A percentile compares a stretch with the other conserved stretches of the same genome.
Evolutionary conservation across 2,797 vertebrate species (phyloP).

Genomic region (Amniataba percoides): DNA sequence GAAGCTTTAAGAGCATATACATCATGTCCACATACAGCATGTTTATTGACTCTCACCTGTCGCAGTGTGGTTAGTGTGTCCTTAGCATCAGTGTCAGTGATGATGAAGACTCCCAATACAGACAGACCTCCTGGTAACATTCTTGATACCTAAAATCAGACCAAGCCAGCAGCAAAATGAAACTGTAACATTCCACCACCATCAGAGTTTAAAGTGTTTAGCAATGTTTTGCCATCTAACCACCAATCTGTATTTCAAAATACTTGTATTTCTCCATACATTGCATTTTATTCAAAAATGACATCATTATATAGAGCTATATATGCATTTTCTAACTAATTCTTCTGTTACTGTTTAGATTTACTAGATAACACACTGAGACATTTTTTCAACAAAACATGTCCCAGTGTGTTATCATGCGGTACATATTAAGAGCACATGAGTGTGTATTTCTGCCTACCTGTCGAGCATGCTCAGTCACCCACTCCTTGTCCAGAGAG

Average conservation of each 20-base stretch:
- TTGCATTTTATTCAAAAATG: not conserved
- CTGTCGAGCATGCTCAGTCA: slow-evolving; percentile 92
- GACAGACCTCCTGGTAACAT: slow-evolving; percentile 95
- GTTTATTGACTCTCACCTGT: slow-evolving; percentile 82
- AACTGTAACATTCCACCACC: not conserved
- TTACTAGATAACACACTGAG: not conserved
- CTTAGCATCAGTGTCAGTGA: slow-evolving; percentile 88
- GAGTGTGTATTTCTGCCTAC: slow-evolving; percentile 71
- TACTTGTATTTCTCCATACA: not conserved
- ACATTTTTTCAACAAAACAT: not conserved
- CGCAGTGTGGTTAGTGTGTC: slow-evolving; percentile 87
- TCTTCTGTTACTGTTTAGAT: no score
- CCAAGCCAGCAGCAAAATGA: slow-evolving; percentile 3
- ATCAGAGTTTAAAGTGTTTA: not conserved
- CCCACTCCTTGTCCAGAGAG: slow-evolving; percentile 88
- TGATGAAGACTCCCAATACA: slow-evolving; percentile 92
- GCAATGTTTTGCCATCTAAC: not conserved
- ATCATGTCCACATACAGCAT: not conserved
- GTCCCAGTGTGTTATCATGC: not conserved
- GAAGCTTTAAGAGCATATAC: not conserved
- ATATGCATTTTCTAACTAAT: not conserved
- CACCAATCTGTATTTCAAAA: not conserved
- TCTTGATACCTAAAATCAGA: slow-evolving; percentile 88
- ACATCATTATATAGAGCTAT: not conserved
- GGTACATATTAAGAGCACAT: not conserved